Conservation (phyloP, 2,113 vertebrate genomes). For the Saguinus imperator region DNA sequence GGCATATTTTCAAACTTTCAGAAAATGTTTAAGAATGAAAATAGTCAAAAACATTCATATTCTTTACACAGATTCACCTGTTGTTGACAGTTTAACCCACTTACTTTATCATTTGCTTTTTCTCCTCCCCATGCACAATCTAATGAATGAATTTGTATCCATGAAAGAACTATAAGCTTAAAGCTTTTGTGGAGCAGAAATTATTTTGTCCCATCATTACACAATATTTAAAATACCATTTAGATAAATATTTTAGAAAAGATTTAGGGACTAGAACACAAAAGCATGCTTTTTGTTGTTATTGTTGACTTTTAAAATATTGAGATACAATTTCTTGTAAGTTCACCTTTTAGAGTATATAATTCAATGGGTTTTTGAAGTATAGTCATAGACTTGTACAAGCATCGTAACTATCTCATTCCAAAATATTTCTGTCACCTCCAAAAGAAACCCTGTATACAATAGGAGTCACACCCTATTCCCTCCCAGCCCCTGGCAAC, state of each 20-base stretch:
- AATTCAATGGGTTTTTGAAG: neutral
- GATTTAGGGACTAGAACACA: neutral
- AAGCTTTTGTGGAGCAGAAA: neutral
- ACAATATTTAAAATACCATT: neutral
- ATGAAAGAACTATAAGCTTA: neutral
- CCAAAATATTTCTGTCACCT: neutral
- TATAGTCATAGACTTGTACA: neutral
- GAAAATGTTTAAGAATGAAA: neutral
- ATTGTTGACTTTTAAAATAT: neutral
- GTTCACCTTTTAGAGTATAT: neutral
- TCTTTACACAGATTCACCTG: neutral
- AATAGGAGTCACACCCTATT: neutral
- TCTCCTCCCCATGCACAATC: fast-evolving
- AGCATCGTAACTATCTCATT: neutral
- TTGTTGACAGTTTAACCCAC: neutral
- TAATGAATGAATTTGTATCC: neutral
- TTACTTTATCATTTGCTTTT: neutral
- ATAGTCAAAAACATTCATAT: neutral
- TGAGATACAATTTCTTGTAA: neutral
- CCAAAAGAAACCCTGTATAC: neutral
- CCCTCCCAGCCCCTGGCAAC: neutral
- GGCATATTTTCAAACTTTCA: conserved; percentile 6
- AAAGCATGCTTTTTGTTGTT: neutral
- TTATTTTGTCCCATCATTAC: neutral
- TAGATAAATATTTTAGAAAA: neutral